phyloP scores from a whole-genome alignment of 2,113 vertebrate species.

The Xiphorhynchus elegans region DNA sequence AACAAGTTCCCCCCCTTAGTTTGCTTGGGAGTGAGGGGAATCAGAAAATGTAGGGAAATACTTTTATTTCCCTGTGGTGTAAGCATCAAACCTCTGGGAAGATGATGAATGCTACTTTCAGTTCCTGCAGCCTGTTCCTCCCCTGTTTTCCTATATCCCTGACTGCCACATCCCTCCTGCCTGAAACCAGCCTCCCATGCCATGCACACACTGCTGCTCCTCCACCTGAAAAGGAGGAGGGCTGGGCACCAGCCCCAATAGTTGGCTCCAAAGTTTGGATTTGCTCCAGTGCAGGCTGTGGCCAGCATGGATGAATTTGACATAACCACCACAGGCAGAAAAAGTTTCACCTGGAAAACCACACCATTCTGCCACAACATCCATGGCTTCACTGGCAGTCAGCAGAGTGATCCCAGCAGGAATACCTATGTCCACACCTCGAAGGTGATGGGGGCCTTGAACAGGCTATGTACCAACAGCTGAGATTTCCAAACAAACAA shows the following conservation, averaged over 20 bases:
- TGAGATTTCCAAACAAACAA: neutral
- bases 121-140: neutral
- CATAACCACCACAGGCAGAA: neutral
- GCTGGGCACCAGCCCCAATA: constrained; percentile 14
- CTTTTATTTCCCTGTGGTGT: neutral
- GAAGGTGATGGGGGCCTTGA: neutral
- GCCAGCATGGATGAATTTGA: constrained; percentile 69
- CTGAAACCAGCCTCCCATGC: neutral
- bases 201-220: neutral
- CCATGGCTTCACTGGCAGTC: neutral
- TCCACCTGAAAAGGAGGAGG: constrained; percentile 28
- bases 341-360: neutral
- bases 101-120: neutral
- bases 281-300: neutral
- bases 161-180: neutral
- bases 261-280: neutral
- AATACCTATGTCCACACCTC: rapidly evolving
- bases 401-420: neutral
- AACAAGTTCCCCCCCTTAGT: neutral
- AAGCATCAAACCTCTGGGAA: neutral
- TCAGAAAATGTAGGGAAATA: neutral
- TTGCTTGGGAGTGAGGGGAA: neutral
- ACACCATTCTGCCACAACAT: neutral
- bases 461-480: rapidly evolving
- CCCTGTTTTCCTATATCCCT: neutral